Evolutionary conservation across 2,888 invertebrate genomes (phyloP), one percentile per base, ranked within the genome.

Genomic region (Erynnis tages): DNA sequence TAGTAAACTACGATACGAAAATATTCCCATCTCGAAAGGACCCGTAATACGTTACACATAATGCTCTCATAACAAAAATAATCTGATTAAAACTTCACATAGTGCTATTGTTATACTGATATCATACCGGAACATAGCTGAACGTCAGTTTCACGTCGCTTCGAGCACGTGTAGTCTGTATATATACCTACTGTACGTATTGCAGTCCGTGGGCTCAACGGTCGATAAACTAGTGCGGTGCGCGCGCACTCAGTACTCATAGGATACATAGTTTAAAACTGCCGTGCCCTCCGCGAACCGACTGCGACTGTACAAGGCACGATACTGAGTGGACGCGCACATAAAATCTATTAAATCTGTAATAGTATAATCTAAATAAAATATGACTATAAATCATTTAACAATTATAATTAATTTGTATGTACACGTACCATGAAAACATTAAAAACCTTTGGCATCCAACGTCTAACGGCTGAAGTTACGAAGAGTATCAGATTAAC

Each of bases 391-490:
- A 27, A 47, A 47, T 47, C 30, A 32, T 43, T 34, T 34, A 41
- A 43, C 44, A 29, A 16, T 32, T 37, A 47, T 37, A n/a, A n/a
- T n/a, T n/a, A n/a, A n/a, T n/a, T n/a, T n/a, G 21, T 43, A 50
- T 50, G 43, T 52, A 52, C 50, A 44, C 29, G 23, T 19, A 30
- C 32, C 27, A 43, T 14, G 29, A 62, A 66, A 62, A 69, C 58
- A 69, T 67, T 70, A 73, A 58, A 70, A 70, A 76, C 68, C 53
- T 82, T 81, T 82, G 83, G 82, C 82, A 81, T 77, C 79, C 66
- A 68, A 75, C 63, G 69, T 63, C 34, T 63, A 66, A 67, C 61
- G 57, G 68, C 61, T 58, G 60, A 60, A 55, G 58, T 55, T 53
- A 60, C 53, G 58, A 59, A 32, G 43, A 47, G 16, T 46, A 43